Conservation (phyloP, 2,113 vertebrate species). For the Etheostoma cragini region DNA sequence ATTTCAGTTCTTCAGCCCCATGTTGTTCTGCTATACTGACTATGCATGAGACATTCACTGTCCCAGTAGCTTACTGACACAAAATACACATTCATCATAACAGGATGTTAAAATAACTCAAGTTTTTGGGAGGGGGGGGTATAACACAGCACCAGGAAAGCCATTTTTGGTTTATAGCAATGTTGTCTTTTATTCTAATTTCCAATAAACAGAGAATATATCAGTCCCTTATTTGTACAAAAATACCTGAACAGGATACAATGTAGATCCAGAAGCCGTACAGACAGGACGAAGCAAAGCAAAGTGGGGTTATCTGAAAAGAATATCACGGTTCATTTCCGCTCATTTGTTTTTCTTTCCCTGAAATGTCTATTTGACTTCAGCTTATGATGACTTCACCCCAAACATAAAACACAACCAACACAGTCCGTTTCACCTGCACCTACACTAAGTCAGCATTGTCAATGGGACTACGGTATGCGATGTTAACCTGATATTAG, state of each 20-base stretch:
- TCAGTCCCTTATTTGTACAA: slow-evolving; percentile 98
- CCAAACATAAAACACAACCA: slow-evolving; percentile 42
- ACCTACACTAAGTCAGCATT: slow-evolving; percentile 26
- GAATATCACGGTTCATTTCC: slow-evolving; percentile 68
- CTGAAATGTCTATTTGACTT: slow-evolving; percentile 85
- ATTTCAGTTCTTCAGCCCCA: no score
- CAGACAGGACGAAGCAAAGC: slow-evolving; percentile 92
- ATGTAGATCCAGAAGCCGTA: slow-evolving; percentile 90
- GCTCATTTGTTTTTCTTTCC: slow-evolving; percentile 85
- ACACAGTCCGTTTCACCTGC: slow-evolving; percentile 31
- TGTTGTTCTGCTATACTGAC: no score
- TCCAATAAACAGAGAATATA: slow-evolving; percentile 96
- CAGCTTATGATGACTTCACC: slow-evolving; percentile 70
- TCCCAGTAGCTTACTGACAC: no score
- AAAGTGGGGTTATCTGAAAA: slow-evolving; percentile 84
- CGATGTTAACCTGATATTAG: slow-evolving; percentile 80
- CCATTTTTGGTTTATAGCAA: slow-evolving; percentile 89
- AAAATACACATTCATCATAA: no score
- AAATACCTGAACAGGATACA: slow-evolving; percentile 98
- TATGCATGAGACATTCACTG: no score
- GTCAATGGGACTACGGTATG: slow-evolving; percentile 34
- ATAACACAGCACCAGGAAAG: slow-evolving; percentile 51
- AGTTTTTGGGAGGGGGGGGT: background rate
- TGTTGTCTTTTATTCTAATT: slow-evolving; percentile 95
- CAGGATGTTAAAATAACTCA: no score